A percentile compares a stretch with the other conserved stretches of the same genome.
These are phyloP conservation scores for Oryzias dopingdopingensis DNA, from an alignment of 2,797 vertebrate species.

Conservation along the genomic window DNA sequence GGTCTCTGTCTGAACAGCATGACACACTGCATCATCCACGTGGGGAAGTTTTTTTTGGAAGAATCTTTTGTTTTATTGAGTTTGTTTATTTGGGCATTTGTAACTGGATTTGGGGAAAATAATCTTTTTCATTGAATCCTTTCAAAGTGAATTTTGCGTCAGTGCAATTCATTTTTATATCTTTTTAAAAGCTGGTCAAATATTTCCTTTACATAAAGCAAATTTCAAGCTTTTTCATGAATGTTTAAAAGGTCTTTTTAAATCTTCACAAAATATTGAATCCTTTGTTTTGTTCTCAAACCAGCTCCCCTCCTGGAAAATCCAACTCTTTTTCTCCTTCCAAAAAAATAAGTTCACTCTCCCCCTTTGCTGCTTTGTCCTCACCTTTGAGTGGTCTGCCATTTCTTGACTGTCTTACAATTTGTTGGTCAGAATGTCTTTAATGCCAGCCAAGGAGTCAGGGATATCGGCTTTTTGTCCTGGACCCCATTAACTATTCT, in stretches of 20 bases:
- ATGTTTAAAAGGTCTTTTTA: too few species aligned
- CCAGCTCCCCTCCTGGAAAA: constrained; percentile 27
- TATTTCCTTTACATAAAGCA: too few species aligned
- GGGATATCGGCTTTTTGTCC: constrained; percentile 95
- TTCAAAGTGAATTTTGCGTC: too few species aligned
- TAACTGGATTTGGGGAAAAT: constrained; percentile 32
- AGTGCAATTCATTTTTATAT: too few species aligned
- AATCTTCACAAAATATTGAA: constrained; percentile 6
- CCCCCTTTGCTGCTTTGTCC: constrained; percentile 51
- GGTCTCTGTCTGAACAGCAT: constrained; percentile 91
- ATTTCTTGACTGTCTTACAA: constrained; percentile 91
- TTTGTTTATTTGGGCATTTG: constrained; percentile 44
- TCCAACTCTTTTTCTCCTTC: constrained; percentile 52
- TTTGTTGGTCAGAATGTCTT: constrained; percentile 97
- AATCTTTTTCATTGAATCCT: not conserved
- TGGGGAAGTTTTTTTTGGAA: constrained; percentile 77
- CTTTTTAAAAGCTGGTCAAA: too few species aligned
- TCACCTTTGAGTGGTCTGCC: constrained; percentile 67
- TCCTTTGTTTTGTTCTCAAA: constrained; percentile 28
- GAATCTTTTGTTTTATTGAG: constrained; percentile 42
- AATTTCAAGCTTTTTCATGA: too few species aligned
- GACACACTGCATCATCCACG: constrained; percentile 89
- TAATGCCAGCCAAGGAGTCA: constrained; percentile 99
- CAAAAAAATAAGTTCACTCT: constrained; percentile 66
- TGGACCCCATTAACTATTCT: constrained; percentile 94